Conservation (phyloP, 2,888 invertebrate genomes). For the Cosmopolites sordidus region DNA sequence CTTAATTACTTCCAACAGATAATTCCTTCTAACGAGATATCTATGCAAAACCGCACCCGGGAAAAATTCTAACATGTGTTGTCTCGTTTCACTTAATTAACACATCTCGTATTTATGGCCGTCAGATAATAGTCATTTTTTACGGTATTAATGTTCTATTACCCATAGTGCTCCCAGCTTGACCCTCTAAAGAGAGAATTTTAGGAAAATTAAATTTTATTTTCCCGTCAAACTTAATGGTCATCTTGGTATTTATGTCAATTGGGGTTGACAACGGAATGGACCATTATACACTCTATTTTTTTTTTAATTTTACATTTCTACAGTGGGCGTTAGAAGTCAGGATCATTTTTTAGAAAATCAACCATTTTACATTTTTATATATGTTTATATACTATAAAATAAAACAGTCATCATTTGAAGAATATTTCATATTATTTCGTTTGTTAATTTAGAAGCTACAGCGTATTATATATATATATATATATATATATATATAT, state of each 20-base stretch:
- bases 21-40: conserved; percentile 48
- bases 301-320: too few species aligned
- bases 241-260: conserved; percentile 18
- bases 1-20: conserved; percentile 47
- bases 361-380: too few species aligned
- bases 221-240: conserved; percentile 17
- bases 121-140: conserved; percentile 27
- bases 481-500: too few species aligned
- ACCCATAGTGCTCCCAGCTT: conserved; percentile 9
- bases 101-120: conserved; percentile 25
- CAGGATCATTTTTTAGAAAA: too few species aligned
- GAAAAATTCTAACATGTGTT: conserved; percentile 31
- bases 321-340: too few species aligned
- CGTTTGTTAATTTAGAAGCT: too few species aligned
- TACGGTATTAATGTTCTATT: conserved; percentile 25
- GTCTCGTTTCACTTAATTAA: conserved; percentile 26
- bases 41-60: conserved; percentile 43
- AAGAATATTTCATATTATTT: too few species aligned
- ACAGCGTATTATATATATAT: too few species aligned
- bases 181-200: conserved; percentile 6
- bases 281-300: too few species aligned
- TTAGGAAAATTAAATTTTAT: conserved; percentile 18
- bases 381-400: too few species aligned
- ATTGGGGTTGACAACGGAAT: too few species aligned
- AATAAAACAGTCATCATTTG: too few species aligned